Evolutionary conservation across 2,888 invertebrate species (phyloP).

Genomic region (Ecliptopera silaceata): DNA sequence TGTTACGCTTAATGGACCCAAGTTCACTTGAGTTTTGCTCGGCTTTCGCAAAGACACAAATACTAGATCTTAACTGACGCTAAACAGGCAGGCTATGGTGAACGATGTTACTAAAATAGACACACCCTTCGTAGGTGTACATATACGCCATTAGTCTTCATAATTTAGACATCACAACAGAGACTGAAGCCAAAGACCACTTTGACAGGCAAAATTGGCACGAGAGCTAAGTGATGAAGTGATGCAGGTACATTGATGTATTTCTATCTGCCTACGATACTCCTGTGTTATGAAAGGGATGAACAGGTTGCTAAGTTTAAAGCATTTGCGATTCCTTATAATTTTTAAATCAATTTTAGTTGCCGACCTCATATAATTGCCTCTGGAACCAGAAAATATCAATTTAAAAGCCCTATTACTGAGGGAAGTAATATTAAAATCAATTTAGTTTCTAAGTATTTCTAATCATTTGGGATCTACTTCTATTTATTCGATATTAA

Average conservation of each 20-base stretch:
- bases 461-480: too few species aligned
- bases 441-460: too few species aligned
- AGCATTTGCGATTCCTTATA: too few species aligned
- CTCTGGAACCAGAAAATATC: too few species aligned
- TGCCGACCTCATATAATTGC: too few species aligned
- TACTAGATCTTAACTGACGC: not conserved
- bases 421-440: too few species aligned
- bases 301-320: too few species aligned
- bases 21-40: constrained; percentile 41
- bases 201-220: constrained; percentile 20
- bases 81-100: not conserved
- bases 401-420: too few species aligned
- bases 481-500: too few species aligned
- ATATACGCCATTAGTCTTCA: constrained; percentile 24
- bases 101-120: not conserved
- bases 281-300: too few species aligned
- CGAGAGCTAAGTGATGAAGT: constrained; percentile 3
- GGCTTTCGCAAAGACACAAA: constrained; percentile 19
- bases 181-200: constrained; percentile 31
- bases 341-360: too few species aligned
- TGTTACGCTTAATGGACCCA: constrained; percentile 47
- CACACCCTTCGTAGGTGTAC: not conserved
- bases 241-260: constrained; percentile 1
- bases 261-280: not conserved
- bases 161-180: constrained; percentile 34